Evolutionary conservation across 2,797 vertebrate genomes (phyloP).

Genomic region (Lacerta agilis): DNA sequence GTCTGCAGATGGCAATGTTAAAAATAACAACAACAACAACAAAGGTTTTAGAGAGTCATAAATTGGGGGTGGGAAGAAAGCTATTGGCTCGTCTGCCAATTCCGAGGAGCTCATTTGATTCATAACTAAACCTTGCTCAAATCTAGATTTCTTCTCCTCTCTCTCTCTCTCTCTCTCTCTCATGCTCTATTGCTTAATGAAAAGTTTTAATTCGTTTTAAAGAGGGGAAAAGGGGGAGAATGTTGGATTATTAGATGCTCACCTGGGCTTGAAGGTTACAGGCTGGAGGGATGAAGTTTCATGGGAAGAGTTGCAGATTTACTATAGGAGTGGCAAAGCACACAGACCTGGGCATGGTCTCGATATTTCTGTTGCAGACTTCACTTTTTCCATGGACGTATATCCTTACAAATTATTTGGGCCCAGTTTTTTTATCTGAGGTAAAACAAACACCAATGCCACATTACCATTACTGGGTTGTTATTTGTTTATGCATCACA

Average conservation of each 20-base stretch:
- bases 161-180: constrained; percentile 13
- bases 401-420: constrained; percentile 66
- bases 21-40: constrained; percentile 8
- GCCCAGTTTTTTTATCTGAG: constrained; percentile 65
- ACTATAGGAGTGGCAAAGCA: constrained; percentile 64
- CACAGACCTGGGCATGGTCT: constrained; percentile 58
- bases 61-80: constrained; percentile 67
- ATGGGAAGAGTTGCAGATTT: constrained; percentile 62
- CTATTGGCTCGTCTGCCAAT: constrained; percentile 60
- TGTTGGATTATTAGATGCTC: constrained; percentile 31
- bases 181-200: constrained; percentile 13
- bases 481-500: not conserved
- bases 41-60: constrained; percentile 58
- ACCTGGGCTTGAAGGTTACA: constrained; percentile 67
- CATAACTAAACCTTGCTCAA: constrained; percentile 52
- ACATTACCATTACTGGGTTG: constrained; percentile 50
- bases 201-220: not conserved
- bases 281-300: constrained; percentile 55
- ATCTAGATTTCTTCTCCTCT: constrained; percentile 39
- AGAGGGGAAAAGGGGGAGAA: constrained; percentile 49
- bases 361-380: constrained; percentile 62
- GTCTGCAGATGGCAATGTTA: constrained; percentile 75
- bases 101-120: constrained; percentile 17
- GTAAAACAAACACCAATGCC: constrained; percentile 56
- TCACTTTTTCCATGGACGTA: constrained; percentile 68